Evolutionary conservation across 2,113 vertebrate genomes (phyloP), one percentile per base, ranked within the genome.

Genomic region (Nothobranchius kuhntae): DNA sequence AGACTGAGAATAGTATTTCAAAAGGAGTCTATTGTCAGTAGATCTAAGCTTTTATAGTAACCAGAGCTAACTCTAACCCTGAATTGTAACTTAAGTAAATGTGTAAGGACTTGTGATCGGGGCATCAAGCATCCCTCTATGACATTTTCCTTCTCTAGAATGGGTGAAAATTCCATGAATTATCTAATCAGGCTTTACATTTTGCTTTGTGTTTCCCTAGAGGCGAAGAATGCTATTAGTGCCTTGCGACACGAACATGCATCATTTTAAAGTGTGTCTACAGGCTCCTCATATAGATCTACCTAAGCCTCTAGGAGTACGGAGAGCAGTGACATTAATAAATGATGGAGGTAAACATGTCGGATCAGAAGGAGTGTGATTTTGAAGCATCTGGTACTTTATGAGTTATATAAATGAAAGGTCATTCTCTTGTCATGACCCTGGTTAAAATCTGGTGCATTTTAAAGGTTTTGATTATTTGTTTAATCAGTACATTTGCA

Each of bases 181-280:
- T 73, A 80, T 67, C 24, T 52, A 14, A 63, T 46, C 68, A 45
- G 38, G 44, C 56, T 51, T 57, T 47, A 15, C 60, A 46, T 2
- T 21, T 62, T 60, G 9, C 17, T n/a, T 56, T 73, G 53, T 59
- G 13, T 62, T 53, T 75, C 55, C 60, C 55, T 59, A 51, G 17
- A 71, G 46, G 63, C 24, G 35, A 65, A 71, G 73, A 61, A 62
- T 53, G 17, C 55, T 62, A 70, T 83, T 55, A 68, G 62, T 60
- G 8, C 45, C 61, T 67, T 10, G 69, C 68, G 46, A 79, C 57
- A 81, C 53, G 52, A 68, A 15, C 46, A 42, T 52, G 64, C 44
- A 56, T 26, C 54, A 30, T 12, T 52, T 40, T n/a, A 62, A 52
- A 61, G 30, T 68, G 72, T 11, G 8, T 26, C 42, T 35, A 45